Percentiles rank a stretch among this genome's conserved stretches.
Evolutionary conservation across 1,140 invertebrate species (phyloP).

Genomic region (Condylostylus longicornis): DNA sequence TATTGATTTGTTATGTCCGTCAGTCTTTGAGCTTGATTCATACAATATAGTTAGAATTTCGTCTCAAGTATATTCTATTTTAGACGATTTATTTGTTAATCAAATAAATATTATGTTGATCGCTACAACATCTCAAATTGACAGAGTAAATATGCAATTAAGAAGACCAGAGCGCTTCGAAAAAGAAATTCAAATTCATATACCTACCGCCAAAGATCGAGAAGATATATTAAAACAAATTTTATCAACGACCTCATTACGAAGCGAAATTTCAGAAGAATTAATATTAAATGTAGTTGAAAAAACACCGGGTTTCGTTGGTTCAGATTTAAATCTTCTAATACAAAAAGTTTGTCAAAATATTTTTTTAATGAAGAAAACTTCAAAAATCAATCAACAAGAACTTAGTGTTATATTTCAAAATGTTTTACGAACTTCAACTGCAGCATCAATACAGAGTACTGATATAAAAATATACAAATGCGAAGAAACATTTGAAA

Average conservation of each 20-base stretch:
- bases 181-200: conserved; percentile 37
- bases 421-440: conserved; percentile 17
- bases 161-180: conserved; percentile 30
- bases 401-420: conserved; percentile 6
- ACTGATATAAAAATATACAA: conserved; percentile 37
- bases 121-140: conserved; percentile 28
- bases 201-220: conserved; percentile 38
- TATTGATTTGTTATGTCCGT: conserved; percentile 27
- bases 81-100: conserved; percentile 24
- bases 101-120: conserved; percentile 25
- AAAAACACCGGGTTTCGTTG: conserved; percentile 23
- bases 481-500: conserved; percentile 34
- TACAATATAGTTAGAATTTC: conserved; percentile 20
- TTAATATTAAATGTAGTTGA: conserved; percentile 14
- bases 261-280: background rate
- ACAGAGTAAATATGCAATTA: conserved; percentile 24
- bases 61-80: conserved; percentile 23
- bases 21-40: conserved; percentile 7
- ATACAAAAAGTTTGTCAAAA: conserved; percentile 13
- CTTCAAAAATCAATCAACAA: background rate
- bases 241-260: background rate
- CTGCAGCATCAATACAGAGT: conserved; percentile 39
- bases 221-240: conserved; percentile 8
- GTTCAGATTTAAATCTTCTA: conserved; percentile 18
- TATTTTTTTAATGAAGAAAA: background rate